Percentiles rank a stretch among this genome's conserved stretches.
Conservation (phyloP, 2,113 vertebrate genomes). For the Microcebus murinus region DNA sequence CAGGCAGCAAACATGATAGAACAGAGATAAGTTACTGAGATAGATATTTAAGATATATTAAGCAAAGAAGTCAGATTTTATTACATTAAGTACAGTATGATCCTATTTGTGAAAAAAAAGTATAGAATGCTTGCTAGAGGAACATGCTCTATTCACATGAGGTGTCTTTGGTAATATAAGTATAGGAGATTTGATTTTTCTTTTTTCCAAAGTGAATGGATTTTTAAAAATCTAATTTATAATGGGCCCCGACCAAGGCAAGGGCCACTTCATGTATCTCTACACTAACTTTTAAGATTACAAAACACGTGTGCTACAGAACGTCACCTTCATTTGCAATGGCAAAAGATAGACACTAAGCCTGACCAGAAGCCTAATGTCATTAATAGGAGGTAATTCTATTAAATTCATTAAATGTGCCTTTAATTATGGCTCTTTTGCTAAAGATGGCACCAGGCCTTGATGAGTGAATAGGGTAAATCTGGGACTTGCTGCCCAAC, state of each 20-base stretch:
- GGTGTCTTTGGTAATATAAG: neutral
- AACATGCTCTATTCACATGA: neutral
- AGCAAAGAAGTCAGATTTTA: slow-evolving; percentile 23
- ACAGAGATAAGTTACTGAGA: neutral
- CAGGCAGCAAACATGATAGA: neutral
- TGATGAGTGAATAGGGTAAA: neutral
- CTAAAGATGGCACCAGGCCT: neutral
- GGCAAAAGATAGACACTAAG: neutral
- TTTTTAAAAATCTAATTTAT: neutral
- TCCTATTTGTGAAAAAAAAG: neutral
- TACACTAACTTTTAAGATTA: neutral
- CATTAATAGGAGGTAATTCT: neutral
- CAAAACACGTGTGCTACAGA: neutral
- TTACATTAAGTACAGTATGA: neutral
- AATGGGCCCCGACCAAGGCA: neutral
- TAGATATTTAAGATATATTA: neutral
- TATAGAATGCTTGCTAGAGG: neutral
- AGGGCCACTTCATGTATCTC: neutral
- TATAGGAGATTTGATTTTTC: neutral
- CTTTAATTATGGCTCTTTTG: neutral
- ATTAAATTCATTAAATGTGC: neutral
- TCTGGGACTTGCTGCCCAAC: neutral
- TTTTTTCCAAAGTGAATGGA: slow-evolving; percentile 23
- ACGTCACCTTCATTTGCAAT: neutral
- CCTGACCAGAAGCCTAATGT: neutral